Percentiles rank a stretch among this genome's conserved stretches.
These are phyloP conservation scores for Leptothorax acervorum DNA, from an alignment of 2,888 invertebrate species.

Conservation along the genomic window DNA sequence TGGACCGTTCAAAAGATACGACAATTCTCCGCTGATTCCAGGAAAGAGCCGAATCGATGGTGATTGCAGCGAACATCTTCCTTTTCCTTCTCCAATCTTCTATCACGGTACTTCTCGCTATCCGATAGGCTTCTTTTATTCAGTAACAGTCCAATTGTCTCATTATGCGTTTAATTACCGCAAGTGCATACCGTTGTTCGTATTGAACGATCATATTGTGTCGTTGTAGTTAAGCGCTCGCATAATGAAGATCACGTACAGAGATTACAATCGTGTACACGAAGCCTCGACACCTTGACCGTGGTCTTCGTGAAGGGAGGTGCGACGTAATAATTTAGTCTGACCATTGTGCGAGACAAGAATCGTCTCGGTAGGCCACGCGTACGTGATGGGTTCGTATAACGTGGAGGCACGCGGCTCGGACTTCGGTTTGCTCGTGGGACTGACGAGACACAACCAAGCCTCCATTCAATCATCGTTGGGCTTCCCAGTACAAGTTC, in stretches of 20 bases:
- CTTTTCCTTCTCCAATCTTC: not conserved
- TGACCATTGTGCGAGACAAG: conserved; percentile 68
- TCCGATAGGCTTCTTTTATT: not conserved
- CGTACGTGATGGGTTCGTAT: conserved; percentile 71
- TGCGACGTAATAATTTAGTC: conserved; percentile 66
- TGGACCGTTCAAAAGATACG: conserved; percentile 28
- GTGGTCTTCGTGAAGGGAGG: conserved; percentile 45
- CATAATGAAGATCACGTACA: conserved; percentile 41
- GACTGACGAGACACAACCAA: conserved; percentile 74
- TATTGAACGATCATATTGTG: conserved; percentile 41
- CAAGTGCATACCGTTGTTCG: not conserved
- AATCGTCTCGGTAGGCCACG: conserved; percentile 70
- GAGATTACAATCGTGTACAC: conserved; percentile 64
- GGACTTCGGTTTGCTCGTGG: conserved; percentile 70
- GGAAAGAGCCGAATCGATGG: not conserved
- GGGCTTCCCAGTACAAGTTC: conserved; percentile 81
- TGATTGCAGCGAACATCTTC: not conserved
- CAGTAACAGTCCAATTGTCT: not conserved
- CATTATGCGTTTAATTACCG: conserved; percentile 33
- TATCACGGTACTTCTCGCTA: not conserved
- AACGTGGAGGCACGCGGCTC: conserved; percentile 79
- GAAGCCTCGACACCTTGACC: conserved; percentile 62
- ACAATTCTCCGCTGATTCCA: not conserved
- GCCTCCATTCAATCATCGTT: conserved; percentile 76
- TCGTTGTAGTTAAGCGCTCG: not conserved